Percentiles rank a stretch among this genome's conserved stretches.
Conservation (phyloP, 2,797 vertebrate genomes). For the Lophius americanus region DNA sequence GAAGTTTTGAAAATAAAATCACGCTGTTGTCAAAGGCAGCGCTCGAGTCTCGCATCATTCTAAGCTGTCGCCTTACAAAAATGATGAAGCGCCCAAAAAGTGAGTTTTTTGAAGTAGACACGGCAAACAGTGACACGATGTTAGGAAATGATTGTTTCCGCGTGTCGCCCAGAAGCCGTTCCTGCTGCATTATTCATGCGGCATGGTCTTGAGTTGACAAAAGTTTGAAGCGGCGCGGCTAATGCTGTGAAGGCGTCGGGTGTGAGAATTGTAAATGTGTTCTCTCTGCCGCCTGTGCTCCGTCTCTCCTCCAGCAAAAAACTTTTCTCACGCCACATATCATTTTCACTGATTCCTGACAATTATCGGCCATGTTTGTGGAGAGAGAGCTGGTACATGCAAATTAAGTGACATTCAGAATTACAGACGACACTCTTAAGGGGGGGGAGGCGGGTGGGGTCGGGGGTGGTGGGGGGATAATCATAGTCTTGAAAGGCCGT, state of each 20-base stretch:
- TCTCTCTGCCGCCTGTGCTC: conserved; percentile 14
- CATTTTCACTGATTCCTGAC: conserved; percentile 45
- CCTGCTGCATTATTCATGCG: conserved; percentile 1
- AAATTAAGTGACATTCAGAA: too few species aligned
- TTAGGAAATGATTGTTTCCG: neutral
- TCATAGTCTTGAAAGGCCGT: conserved; percentile 37
- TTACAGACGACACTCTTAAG: too few species aligned
- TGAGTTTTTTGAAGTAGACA: conserved; percentile 16
- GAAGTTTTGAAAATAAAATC: conserved; percentile 32
- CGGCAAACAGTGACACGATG: conserved; percentile 4
- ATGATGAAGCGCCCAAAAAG: neutral
- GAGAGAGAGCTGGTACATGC: conserved; percentile 16
- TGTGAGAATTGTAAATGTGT: neutral
- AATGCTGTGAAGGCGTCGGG: neutral
- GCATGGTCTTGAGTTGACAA: neutral
- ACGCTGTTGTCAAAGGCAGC: conserved; percentile 15
- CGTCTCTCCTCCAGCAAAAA: conserved; percentile 1
- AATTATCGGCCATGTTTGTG: conserved; percentile 42
- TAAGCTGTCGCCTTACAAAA: conserved; percentile 14
- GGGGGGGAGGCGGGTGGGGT: too few species aligned
- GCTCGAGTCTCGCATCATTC: conserved; percentile 14
- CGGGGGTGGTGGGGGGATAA: too few species aligned
- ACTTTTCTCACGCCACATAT: conserved; percentile 27
- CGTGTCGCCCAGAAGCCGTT: neutral
- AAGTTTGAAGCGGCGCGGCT: conserved; percentile 1